Conservation (phyloP, 2,113 vertebrate genomes). For the Myiozetetes cayanensis region DNA sequence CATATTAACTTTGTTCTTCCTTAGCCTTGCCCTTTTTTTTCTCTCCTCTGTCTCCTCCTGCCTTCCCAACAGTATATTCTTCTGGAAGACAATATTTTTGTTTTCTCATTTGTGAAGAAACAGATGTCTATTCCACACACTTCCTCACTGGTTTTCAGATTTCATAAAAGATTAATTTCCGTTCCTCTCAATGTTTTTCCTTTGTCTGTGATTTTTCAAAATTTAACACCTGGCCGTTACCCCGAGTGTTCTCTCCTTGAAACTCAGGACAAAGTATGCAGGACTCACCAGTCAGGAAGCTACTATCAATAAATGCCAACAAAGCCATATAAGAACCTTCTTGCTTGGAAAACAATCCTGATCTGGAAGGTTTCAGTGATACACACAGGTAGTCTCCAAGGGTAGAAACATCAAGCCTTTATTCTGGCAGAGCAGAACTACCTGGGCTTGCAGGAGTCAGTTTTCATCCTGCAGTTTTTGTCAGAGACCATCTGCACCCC, state of each 20-base stretch:
- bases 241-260: not conserved
- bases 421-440: not conserved
- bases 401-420: not conserved
- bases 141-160: not conserved
- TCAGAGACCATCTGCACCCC: not conserved
- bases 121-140: not conserved
- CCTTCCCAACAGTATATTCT: not conserved
- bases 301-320: not conserved
- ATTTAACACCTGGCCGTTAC: not conserved
- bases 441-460: not conserved
- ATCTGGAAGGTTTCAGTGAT: not conserved
- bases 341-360: not conserved
- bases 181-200: not conserved
- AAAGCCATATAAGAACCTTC: accelerated
- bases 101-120: not conserved
- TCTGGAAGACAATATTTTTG: not conserved
- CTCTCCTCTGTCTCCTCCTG: not conserved
- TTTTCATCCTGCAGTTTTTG: not conserved
- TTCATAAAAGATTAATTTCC: not conserved
- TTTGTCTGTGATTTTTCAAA: not conserved
- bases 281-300: not conserved
- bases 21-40: not conserved
- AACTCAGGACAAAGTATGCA: not conserved
- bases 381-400: not conserved
- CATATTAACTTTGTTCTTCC: not conserved